Conservation (phyloP, 2,797 vertebrate species). For the Urophycis tenuis region DNA sequence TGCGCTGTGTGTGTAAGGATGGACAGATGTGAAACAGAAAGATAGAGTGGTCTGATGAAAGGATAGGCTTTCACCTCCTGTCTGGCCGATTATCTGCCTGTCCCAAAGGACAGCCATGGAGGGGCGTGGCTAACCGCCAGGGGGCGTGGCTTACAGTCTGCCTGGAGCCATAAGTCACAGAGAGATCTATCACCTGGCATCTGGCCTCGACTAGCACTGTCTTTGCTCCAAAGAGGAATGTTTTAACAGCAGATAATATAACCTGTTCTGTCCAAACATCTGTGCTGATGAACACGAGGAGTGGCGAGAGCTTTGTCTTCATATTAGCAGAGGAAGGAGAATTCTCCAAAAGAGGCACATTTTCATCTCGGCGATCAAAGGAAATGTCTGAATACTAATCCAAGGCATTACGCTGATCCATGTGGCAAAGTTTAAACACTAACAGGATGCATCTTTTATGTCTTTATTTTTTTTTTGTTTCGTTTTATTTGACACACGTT, state of each 20-base stretch:
- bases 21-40: constrained; percentile 54
- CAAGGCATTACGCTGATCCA: constrained; percentile 20
- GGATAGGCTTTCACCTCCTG: constrained; percentile 63
- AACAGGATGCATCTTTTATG: constrained; percentile 6
- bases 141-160: constrained; percentile 36
- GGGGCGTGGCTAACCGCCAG: constrained; percentile 25
- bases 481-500: background rate
- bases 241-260: background rate
- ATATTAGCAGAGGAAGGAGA: background rate
- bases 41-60: constrained; percentile 52
- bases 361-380: background rate
- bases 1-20: constrained; percentile 8
- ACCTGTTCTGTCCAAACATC: background rate
- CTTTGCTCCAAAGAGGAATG: constrained; percentile 14
- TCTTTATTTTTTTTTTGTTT: background rate
- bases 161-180: constrained; percentile 22
- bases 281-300: background rate
- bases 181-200: constrained; percentile 36
- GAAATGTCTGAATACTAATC: background rate
- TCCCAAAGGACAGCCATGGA: constrained; percentile 32
- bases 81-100: constrained; percentile 45
- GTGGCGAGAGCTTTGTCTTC: constrained; percentile 5
- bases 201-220: constrained; percentile 22
- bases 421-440: constrained; percentile 12
- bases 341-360: background rate